Conservation (phyloP, 2,888 invertebrate species). For the Calliopum simillimum region DNA sequence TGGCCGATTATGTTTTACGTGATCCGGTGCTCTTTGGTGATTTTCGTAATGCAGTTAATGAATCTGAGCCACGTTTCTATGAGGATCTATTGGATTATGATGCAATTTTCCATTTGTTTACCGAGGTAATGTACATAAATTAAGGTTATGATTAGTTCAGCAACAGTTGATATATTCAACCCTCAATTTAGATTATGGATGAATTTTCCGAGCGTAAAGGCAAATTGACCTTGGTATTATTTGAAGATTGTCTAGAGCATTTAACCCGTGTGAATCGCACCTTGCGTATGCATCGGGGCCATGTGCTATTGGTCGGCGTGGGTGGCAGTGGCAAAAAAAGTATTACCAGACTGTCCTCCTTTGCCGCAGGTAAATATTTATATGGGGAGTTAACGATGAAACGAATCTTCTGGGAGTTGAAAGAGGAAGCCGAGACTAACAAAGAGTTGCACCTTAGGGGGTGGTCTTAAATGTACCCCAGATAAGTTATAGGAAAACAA, state of each 20-base stretch:
- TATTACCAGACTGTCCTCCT: conserved; percentile 82
- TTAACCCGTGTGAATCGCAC: conserved; percentile 88
- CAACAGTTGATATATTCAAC: not conserved
- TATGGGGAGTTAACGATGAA: no score
- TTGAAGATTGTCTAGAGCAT: conserved; percentile 93
- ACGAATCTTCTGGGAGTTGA: no score
- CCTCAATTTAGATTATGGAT: conserved; percentile 76
- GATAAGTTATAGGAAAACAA: no score
- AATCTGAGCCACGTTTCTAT: conserved; percentile 82
- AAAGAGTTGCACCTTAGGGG: no score
- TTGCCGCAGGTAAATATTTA: conserved; percentile 77
- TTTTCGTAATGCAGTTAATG: conserved; percentile 86
- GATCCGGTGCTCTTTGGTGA: conserved; percentile 91
- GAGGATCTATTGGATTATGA: conserved; percentile 92
- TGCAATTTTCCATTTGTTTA: conserved; percentile 87
- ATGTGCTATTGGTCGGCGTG: conserved; percentile 87
- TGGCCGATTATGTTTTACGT: conserved; percentile 78
- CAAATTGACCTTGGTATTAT: conserved; percentile 85
- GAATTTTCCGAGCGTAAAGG: conserved; percentile 83
- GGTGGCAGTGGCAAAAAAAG: conserved; percentile 92
- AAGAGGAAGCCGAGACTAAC: no score
- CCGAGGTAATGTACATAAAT: conserved; percentile 77
- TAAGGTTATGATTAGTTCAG: not conserved
- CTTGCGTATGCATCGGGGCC: conserved; percentile 82
- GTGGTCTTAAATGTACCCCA: no score